Base-by-base conservation (phyloP, 2,888 invertebrate genomes). In the Hydropsyche betteni region DNA sequence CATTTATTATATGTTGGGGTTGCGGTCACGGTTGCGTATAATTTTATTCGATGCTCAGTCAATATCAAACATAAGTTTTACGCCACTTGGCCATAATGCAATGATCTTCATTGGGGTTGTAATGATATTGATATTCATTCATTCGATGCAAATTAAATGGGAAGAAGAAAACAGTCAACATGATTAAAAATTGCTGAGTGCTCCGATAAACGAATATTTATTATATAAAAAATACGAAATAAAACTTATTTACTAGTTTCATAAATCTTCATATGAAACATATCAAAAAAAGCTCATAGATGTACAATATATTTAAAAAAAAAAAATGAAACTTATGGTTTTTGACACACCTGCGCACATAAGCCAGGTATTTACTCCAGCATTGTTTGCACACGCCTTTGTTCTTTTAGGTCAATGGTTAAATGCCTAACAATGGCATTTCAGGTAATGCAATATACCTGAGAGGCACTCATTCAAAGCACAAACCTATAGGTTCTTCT, bases 21-120 rank as follows among this genome's bases (percentile, higher is more conserved):
- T n/a, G 52, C 50, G 38, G 34, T 61, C 71, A 64, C 52, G 71
- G 71, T 34, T 24, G 33, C 52, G 75, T 75, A 69, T 77, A 68
- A 75, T 73, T 71, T 75, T 73, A 73, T 77, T 75, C 74, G 74
- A 76, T 69, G 55, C 69, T 44, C 52, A 44, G 36, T 50, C 68
- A 74, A 51, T 68, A 69, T 69, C 16, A 24, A 55, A 44, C 53
- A 74, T 75, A 75, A 61, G 75, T 75, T 74, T 68, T 68, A 69
- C 75, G 73, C 44, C 44, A 44, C 44, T 44, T 44, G 44, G 44
- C 44, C 10, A 44, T 44, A 44, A 44, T 44, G 44, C 44, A 44
- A 44, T 44, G 44, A 44, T 6, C 44, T 44, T 44, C 44, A 2
- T 0, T 44, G 44, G 44, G 44, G 44, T 8, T 10, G 7, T 44